These are phyloP conservation scores for Coregonus ussuriensis DNA, from an alignment of 2,797 vertebrate species.

Conservation along the genomic window DNA sequence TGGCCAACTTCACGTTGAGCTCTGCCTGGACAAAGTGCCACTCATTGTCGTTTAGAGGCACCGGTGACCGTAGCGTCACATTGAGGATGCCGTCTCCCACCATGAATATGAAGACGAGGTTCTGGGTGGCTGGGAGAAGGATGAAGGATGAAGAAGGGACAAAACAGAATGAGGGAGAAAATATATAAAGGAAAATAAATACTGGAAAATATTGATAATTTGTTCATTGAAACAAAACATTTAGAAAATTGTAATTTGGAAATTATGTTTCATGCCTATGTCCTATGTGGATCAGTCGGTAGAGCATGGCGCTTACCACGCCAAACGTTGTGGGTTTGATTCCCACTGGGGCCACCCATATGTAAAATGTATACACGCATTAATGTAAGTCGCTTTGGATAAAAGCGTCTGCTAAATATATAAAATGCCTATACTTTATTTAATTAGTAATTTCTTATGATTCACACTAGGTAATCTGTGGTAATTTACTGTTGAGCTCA, in stretches of 20 bases:
- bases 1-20: constrained; percentile 91
- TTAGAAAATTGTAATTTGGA: neutral
- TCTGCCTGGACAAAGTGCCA: constrained; percentile 97
- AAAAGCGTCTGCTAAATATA: too few relatives aligned
- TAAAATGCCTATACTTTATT: neutral
- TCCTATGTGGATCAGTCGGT: neutral
- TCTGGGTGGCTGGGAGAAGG: constrained; percentile 79
- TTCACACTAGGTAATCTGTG: neutral
- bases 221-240: neutral
- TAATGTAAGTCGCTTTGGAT: too few relatives aligned
- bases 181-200: neutral
- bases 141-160: neutral
- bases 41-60: constrained; percentile 89
- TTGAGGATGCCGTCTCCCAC: constrained; percentile 94
- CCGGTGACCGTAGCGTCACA: constrained; percentile 79
- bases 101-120: constrained; percentile 88
- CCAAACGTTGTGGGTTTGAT: too few relatives aligned
- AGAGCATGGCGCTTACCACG: too few relatives aligned
- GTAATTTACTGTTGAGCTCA: constrained; percentile 90
- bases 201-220: neutral
- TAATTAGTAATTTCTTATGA: neutral
- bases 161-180: constrained; percentile 18
- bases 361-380: too few relatives aligned
- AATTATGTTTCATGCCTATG: neutral
- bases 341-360: too few relatives aligned